Evolutionary conservation across 1,140 invertebrate genomes (phyloP), one percentile per base, ranked within the genome.

Genomic region (Drosophila varians): DNA sequence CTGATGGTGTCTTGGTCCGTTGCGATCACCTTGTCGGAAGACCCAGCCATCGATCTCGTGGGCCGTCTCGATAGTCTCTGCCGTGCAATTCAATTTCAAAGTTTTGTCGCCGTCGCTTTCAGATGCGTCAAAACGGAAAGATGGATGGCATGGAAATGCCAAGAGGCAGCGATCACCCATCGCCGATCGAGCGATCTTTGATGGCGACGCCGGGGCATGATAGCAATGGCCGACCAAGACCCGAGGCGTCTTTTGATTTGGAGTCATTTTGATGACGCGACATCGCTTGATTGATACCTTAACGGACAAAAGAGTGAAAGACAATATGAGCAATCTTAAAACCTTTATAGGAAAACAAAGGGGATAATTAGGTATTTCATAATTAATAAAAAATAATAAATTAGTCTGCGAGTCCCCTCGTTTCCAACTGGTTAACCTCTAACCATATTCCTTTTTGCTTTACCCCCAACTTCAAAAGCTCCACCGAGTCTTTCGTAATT

Each of bases 101-200:
- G 42, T 65, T 64, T 45, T 45, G 53, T 62, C 34, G 61, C 74
- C 56, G 60, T 58, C 60, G 53, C 48, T 52, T 55, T 53, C 54
- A 53, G 64, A 82, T 53, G 78, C 73, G 74, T 84, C 75, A 75
- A 78, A 62, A 64, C 51, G 53, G 54, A 46, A 83, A 84, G 79
- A 83, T 83, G 64, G 79, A 84, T 83, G 54, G 70, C 51, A 38
- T 40, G 64, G 28, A 18, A 47, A 47, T 46, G 43, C 43, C 54
- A 36, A 11, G 18, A 25, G 43, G 28, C 54, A 28, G 34, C 54
- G 46, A 52, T 60, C 31, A 21, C 1, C 25, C 16, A 64, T 19
- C 34, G 9, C n/a, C 52, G 21, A 53, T 53, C 21, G 25, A 36
- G 4, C 12, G 23, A 40, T 26, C 28, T 19, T 31, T 23, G 42